These are phyloP conservation scores for Amphiprion clarkii DNA, from an alignment of 2,797 vertebrate species.

Conservation along the genomic window DNA sequence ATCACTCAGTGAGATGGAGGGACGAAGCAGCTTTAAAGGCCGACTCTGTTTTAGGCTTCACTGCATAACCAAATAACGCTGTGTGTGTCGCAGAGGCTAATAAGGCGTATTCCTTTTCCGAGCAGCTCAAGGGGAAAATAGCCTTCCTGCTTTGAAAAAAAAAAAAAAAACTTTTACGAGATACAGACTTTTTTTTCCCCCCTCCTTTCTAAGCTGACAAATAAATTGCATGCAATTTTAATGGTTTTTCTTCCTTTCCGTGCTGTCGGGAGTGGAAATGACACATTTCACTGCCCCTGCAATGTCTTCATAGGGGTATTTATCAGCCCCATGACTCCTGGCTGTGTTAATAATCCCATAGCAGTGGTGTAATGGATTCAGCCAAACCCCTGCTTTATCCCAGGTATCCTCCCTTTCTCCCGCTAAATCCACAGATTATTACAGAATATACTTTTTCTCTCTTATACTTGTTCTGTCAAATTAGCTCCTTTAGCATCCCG, in stretches of 20 bases:
- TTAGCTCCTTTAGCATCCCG: constrained; percentile 78
- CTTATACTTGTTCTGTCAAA: constrained; percentile 85
- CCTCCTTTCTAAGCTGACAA: constrained; percentile 76
- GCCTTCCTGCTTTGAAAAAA: constrained; percentile 66
- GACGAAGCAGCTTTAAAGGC: constrained; percentile 79
- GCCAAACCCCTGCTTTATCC: constrained; percentile 81
- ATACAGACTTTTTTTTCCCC: constrained; percentile 69
- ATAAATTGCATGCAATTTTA: constrained; percentile 85
- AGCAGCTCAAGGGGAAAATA: constrained; percentile 85
- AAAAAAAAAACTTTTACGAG: constrained; percentile 67
- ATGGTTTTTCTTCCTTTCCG: constrained; percentile 71
- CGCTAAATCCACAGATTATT: constrained; percentile 85
- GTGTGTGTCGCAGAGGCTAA: constrained; percentile 80
- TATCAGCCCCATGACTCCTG: constrained; percentile 83
- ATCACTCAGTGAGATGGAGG: constrained; percentile 85
- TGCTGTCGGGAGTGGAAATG: constrained; percentile 72
- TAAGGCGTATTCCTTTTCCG: constrained; percentile 81
- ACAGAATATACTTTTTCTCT: constrained; percentile 81
- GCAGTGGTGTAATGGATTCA: constrained; percentile 80
- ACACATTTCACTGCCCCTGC: constrained; percentile 83
- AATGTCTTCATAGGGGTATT: constrained; percentile 85
- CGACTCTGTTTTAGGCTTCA: constrained; percentile 83
- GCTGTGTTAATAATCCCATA: constrained; percentile 81
- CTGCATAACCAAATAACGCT: constrained; percentile 86
- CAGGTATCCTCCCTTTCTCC: constrained; percentile 79